Evolutionary conservation across 2,113 vertebrate species (phyloP).

Genomic region (Dicentrarchus labrax): DNA sequence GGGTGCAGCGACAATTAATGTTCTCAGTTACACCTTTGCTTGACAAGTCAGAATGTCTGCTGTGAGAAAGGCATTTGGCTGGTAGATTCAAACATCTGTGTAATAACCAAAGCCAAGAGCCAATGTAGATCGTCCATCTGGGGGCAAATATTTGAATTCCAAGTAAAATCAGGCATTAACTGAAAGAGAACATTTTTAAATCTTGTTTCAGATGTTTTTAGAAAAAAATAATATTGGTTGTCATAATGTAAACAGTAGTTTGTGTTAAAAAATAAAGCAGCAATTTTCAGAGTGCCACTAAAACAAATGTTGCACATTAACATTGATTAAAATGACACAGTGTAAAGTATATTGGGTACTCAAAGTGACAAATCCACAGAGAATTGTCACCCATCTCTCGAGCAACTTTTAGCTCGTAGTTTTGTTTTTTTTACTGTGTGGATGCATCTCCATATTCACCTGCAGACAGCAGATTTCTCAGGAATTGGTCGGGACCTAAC

Average conservation of each 20-base stretch:
- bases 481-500: background rate
- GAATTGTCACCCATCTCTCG: background rate
- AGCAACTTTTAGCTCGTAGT: background rate
- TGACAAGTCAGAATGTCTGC: background rate
- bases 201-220: background rate
- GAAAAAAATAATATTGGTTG: background rate
- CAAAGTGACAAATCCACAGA: background rate
- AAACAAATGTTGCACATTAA: too few relatives aligned
- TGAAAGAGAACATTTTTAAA: background rate
- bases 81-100: slow-evolving; percentile 20
- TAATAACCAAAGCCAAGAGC: background rate
- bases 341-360: background rate
- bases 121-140: background rate
- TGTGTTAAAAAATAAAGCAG: background rate
- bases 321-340: background rate
- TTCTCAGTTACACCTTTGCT: slow-evolving; percentile 10
- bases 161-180: background rate
- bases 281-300: background rate
- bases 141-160: background rate
- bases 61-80: slow-evolving; percentile 20
- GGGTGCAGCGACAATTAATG: slow-evolving; percentile 10
- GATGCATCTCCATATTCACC: background rate
- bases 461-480: background rate
- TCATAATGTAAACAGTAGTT: too few relatives aligned
- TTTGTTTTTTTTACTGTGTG: background rate